Evolutionary conservation across 2,113 vertebrate species (phyloP).

Genomic region (Antechinus flavipes): DNA sequence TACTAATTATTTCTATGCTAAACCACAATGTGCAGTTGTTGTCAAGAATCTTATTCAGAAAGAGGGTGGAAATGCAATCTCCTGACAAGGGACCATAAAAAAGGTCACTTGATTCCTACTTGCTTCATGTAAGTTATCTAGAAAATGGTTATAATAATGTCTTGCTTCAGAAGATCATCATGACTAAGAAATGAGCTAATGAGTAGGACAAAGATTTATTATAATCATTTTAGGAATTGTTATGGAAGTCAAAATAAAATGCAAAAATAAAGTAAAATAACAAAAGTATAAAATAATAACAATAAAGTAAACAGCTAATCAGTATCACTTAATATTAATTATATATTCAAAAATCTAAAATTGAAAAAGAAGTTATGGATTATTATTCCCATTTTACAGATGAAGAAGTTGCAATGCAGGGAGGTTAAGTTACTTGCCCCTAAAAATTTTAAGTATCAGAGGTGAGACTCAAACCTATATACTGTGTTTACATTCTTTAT

Average conservation of each 20-base stretch:
- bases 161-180: neutral
- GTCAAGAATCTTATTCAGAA: neutral
- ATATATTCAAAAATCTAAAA: neutral
- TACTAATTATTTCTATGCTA: neutral
- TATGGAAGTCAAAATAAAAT: neutral
- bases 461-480: neutral
- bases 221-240: neutral
- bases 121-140: too few relatives aligned
- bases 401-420: neutral
- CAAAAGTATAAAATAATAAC: neutral
- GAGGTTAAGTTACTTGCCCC: neutral
- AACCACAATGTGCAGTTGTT: neutral
- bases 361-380: neutral
- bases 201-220: neutral
- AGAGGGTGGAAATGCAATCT: neutral
- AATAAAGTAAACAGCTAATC: neutral
- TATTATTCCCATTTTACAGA: neutral
- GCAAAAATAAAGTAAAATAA: too few relatives aligned
- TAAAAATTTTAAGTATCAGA: neutral
- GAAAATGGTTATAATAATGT: neutral
- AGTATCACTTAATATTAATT: neutral
- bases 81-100: neutral
- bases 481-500: neutral
- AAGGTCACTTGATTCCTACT: neutral
- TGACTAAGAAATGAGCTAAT: neutral